Percentiles rank a stretch among this genome's conserved stretches.
Evolutionary conservation across 2,113 vertebrate genomes (phyloP).

Genomic region (Paramormyrops kingsleyae): DNA sequence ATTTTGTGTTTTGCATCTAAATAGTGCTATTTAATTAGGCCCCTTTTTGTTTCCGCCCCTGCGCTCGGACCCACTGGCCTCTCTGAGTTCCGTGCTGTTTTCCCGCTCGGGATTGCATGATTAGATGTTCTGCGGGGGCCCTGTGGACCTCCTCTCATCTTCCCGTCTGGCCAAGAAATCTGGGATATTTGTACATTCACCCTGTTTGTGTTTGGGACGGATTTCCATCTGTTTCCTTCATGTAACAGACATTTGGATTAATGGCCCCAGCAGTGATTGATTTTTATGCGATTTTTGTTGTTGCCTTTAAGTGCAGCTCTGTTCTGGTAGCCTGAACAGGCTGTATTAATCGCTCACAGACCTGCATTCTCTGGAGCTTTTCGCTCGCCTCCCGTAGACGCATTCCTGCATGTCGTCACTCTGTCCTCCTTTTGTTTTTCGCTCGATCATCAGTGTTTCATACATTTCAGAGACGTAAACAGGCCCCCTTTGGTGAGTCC

Average conservation of each 20-base stretch:
- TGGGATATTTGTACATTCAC: background rate
- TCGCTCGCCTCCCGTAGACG: background rate
- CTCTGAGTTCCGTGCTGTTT: background rate
- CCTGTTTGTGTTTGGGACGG: background rate
- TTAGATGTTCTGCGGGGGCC: background rate
- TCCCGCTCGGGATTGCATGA: background rate
- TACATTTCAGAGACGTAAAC: background rate
- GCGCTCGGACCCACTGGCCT: background rate
- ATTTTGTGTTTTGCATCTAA: background rate
- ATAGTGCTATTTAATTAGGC: background rate
- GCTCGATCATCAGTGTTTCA: constrained; percentile 3
- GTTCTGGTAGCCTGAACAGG: background rate
- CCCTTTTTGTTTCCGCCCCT: background rate
- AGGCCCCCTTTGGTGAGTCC: background rate
- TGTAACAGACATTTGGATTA: constrained; percentile 20
- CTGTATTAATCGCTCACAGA: constrained; percentile 12
- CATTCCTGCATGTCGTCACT: background rate
- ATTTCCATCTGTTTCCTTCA: constrained; percentile 13
- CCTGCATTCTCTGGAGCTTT: background rate
- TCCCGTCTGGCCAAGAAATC: background rate
- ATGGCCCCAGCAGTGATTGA: background rate
- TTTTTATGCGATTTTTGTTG: constrained; percentile 3
- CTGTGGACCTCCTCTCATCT: constrained; percentile 17
- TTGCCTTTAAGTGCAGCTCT: constrained; percentile 13
- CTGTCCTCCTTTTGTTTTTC: background rate